Base-by-base conservation (phyloP, 1,140 invertebrate genomes). In the Diabrotica virgifera region DNA sequence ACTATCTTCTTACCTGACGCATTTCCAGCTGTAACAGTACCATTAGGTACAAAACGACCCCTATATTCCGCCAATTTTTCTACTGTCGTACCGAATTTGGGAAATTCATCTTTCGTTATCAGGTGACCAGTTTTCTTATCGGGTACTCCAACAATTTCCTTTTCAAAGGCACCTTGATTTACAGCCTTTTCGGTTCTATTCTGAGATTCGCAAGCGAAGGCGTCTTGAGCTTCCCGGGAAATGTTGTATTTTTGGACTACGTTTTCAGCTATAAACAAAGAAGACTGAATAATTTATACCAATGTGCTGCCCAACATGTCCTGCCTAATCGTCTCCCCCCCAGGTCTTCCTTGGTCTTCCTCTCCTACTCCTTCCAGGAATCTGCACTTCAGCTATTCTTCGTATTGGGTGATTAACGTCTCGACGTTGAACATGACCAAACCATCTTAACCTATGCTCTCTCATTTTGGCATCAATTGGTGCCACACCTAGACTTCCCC, bases 1-100 rank as follows among this genome's bases (percentile, higher is more conserved):
- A 24, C 24, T 24, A 24, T 24, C 4, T 4, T 24, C 40, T 46
- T n/a, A 36, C 92, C 90, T 11, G 90, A 92, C 9, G 90, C 83
- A 82, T 93, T 93, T 56, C 90, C 91, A 50, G 91, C 82, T 13
- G 91, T 93, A 13, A 93, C 87, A 13, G 86, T 87, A n/a, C 89
- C 90, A 69, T 83, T 80, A 76, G 80, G 54, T 24, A 83, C 73
- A 80, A 93, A 93, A 52, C 74, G 82, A 5, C 90, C 84, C 68
- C 78, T 83, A 11, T 92, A 76, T 78, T 85, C 89, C 50, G 80
- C 70, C 53, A 93, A 78, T 6, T 66, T 73, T 75, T 89, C 85
- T 4, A 84, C 13, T 35, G 84, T 89, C 24, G 84, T 86, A 38
- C 82, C 85, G 64, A 76, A 72, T 72, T 85, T 86, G 6, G 90